phyloP scores from a whole-genome alignment of 1,140 invertebrate genomes.

The Bombyx mandarina region DNA sequence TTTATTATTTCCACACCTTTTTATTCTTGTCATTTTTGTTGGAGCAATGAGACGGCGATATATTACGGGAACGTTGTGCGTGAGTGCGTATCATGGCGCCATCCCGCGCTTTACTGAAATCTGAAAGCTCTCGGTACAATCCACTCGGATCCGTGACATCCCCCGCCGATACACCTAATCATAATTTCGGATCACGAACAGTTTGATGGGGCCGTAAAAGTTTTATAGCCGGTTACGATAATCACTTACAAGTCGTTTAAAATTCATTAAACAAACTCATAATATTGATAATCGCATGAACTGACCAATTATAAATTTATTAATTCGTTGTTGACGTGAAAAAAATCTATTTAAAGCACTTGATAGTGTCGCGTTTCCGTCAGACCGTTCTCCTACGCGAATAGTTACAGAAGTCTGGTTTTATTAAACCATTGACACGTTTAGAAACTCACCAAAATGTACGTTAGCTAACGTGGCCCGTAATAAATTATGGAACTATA shows the following conservation, averaged over 20 bases:
- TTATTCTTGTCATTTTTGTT: slow-evolving; percentile 28
- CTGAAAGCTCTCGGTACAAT: slow-evolving; percentile 24
- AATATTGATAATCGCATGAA: no score
- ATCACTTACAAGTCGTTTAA: no score
- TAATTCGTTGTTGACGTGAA: no score
- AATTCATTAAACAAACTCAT: no score
- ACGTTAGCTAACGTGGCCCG: no score
- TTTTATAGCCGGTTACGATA: background rate
- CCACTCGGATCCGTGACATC: slow-evolving; percentile 14
- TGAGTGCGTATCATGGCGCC: slow-evolving; percentile 27
- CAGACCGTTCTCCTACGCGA: background rate
- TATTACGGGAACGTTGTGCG: slow-evolving; percentile 31
- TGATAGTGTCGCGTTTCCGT: slow-evolving; percentile 2
- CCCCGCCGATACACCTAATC: slow-evolving; percentile 15
- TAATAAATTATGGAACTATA: no score
- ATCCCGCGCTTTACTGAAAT: slow-evolving; percentile 33
- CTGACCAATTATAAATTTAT: no score
- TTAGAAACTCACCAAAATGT: no score
- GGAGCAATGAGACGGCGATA: slow-evolving; percentile 1
- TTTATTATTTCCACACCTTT: slow-evolving; percentile 20
- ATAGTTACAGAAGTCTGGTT: background rate
- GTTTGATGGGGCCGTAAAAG: slow-evolving; percentile 2
- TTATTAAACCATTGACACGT: no score
- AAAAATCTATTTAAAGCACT: slow-evolving; percentile 1
- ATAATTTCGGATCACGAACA: slow-evolving; percentile 14